A percentile compares a stretch with the other conserved stretches of the same genome.
Evolutionary conservation across 2,113 vertebrate genomes (phyloP).

Genomic region (Paracyprichromis sp.): DNA sequence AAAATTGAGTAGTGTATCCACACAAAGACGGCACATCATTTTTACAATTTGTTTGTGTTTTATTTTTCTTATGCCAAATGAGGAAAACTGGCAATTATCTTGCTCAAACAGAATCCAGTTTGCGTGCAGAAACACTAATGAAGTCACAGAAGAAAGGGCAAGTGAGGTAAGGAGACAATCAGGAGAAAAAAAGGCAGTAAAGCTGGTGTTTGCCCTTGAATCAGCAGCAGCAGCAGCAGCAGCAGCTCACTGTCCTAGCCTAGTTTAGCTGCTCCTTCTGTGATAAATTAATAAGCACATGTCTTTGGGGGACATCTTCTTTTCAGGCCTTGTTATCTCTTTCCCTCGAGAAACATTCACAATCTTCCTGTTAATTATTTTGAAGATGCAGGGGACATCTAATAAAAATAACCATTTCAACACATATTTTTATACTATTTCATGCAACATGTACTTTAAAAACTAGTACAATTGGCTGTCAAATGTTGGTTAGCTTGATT

Average conservation of each 20-base stretch:
- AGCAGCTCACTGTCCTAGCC: slow-evolving; percentile 3
- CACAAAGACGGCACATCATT: background rate
- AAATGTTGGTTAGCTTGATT: background rate
- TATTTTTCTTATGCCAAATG: background rate
- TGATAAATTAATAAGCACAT: slow-evolving; percentile 52
- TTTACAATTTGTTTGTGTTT: background rate
- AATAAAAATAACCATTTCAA: background rate
- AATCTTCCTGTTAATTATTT: background rate
- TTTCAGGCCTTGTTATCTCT: slow-evolving; percentile 16
- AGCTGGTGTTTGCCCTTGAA: slow-evolving; percentile 16
- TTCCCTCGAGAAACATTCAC: background rate
- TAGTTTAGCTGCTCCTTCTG: slow-evolving; percentile 18
- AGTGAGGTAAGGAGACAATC: background rate
- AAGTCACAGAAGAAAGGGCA: background rate
- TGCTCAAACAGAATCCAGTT: background rate
- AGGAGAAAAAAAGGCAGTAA: background rate
- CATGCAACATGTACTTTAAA: background rate
- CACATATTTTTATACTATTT: background rate
- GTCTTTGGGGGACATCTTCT: slow-evolving; percentile 13
- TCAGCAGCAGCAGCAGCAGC: background rate
- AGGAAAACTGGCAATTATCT: background rate
- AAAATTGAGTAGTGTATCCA: background rate
- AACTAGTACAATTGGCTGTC: background rate
- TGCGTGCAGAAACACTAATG: background rate
- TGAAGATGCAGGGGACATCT: background rate